Base-by-base conservation (phyloP, 2,113 vertebrate genomes). In the Tympanuchus pallidicinctus region DNA sequence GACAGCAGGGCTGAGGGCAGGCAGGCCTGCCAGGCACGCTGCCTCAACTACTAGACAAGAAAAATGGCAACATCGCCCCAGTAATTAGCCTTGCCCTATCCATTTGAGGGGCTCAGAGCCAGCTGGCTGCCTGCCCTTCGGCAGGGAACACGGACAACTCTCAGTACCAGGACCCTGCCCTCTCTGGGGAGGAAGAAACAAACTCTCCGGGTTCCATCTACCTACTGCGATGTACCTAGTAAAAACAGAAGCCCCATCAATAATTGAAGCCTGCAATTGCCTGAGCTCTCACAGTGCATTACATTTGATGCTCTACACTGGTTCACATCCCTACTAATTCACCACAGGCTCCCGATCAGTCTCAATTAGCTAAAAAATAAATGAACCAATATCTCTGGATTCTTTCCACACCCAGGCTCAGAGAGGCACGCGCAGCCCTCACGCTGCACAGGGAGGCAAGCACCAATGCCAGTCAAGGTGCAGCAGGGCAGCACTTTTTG, bases 341-440 rank as follows among this genome's bases (percentile, higher is more conserved):
- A 77, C 87, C 25, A 42, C 42, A 40, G 76, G 43, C 65, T 83
- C 63, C 85, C 52, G 72, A 50, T 91, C 87, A 83, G 72, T 30
- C 87, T 88, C 83, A 82, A 87, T 89, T 94, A 92, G 40, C 74
- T 91, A 36, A 90, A 82, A 89, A 91, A 65, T 61, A 94, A 79
- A 82, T 66, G 66, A 84, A 20, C 45, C 4, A 1, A 65, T 60
- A 45, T 54, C 59, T 42, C n/a, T 79, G 83, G 86, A 78, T 63
- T 13, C 42, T 20, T 34, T 80, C 75, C 78, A 30, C 13, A 3
- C 2, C 12, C 40, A 38, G 52, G 30, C 57, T 88, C 73, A 43
- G 27, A 27, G 27, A 74, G 8, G 64, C 43, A n/a, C 6, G 6
- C 14, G 45, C 4, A 70, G 42, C 36, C 17, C 28, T 81, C 76